A percentile compares a stretch with the other conserved stretches of the same genome.
These are phyloP conservation scores for Turritopsis dohrnii DNA, from an alignment of 30 jellyfish, hydroid and myxozoan species.

Conservation along the genomic window DNA sequence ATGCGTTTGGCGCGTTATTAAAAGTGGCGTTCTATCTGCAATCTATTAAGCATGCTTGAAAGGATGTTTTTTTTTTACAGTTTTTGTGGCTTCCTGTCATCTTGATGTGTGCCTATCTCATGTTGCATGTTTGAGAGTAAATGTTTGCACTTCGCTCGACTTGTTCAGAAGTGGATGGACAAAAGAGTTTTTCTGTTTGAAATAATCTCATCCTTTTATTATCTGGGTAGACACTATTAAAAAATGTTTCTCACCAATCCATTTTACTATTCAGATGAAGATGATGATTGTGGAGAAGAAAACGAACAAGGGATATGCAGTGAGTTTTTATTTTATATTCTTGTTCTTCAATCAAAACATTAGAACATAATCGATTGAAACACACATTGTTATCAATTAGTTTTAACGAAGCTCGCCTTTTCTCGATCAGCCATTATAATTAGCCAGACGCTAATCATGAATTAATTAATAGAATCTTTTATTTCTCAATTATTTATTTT, in stretches of 20 bases:
- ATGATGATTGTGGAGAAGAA: background rate
- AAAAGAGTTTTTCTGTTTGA: too few relatives aligned
- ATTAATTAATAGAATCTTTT: too few relatives aligned
- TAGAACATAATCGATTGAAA: too few relatives aligned
- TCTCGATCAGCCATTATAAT: too few relatives aligned
- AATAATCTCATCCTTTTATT: too few relatives aligned
- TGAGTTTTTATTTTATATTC: background rate
- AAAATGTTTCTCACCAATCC: background rate
- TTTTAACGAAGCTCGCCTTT: too few relatives aligned
- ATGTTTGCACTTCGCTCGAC: background rate
- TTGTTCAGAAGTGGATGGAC: background rate
- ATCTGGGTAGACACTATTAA: background rate
- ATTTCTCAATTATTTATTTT: too few relatives aligned
- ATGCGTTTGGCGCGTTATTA: background rate
- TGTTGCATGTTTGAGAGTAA: background rate
- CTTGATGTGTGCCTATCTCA: background rate
- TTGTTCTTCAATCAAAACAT: background rate
- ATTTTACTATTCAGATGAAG: conserved; percentile 14
- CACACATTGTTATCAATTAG: too few relatives aligned
- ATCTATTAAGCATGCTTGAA: background rate
- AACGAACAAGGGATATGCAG: background rate
- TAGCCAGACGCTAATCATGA: too few relatives aligned
- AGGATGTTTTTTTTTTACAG: too few relatives aligned
- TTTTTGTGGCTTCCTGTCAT: background rate
- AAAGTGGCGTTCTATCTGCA: background rate